Conservation (phyloP, 53 echinoderm and acorn worm species). For the Holothuria scabra region DNA sequence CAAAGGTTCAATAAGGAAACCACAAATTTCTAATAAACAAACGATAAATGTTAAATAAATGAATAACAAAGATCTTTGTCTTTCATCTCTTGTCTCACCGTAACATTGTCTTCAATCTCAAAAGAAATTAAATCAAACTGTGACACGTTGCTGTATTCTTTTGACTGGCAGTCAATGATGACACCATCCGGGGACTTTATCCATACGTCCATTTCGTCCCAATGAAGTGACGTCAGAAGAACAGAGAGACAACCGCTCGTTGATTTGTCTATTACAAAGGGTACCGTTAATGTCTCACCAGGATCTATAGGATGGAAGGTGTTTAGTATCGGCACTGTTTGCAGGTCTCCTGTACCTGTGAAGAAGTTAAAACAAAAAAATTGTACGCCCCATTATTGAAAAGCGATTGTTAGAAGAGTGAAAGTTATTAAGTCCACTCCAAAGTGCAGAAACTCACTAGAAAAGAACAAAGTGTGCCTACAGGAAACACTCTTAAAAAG, state of each 20-base stretch:
- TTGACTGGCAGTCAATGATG: not conserved
- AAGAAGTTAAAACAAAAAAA: too few species aligned
- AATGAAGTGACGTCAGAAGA: slow-evolving; percentile 34
- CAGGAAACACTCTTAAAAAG: too few species aligned
- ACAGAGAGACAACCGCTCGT: slow-evolving; percentile 32
- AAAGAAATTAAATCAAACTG: slow-evolving; percentile 29
- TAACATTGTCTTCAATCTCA: slow-evolving; percentile 7
- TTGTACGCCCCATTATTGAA: too few species aligned
- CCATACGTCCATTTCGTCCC: slow-evolving; percentile 24
- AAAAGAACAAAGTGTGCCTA: too few species aligned
- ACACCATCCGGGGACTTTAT: slow-evolving; percentile 18
- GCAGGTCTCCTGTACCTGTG: slow-evolving; percentile 18
- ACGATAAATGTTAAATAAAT: too few species aligned
- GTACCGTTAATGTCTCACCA: not conserved
- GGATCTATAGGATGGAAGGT: not conserved
- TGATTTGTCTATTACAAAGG: slow-evolving; percentile 32
- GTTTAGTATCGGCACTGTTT: slow-evolving; percentile 12
- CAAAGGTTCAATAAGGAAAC: too few species aligned
- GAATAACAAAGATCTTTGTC: too few species aligned
- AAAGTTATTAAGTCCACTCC: too few species aligned
- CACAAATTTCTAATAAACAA: too few species aligned
- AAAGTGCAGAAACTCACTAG: too few species aligned
- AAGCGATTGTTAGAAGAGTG: too few species aligned
- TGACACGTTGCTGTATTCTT: slow-evolving; percentile 28
- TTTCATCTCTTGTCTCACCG: not conserved